Conservation (phyloP, 2,888 invertebrate genomes). For the Drosophila fulvimacula region DNA sequence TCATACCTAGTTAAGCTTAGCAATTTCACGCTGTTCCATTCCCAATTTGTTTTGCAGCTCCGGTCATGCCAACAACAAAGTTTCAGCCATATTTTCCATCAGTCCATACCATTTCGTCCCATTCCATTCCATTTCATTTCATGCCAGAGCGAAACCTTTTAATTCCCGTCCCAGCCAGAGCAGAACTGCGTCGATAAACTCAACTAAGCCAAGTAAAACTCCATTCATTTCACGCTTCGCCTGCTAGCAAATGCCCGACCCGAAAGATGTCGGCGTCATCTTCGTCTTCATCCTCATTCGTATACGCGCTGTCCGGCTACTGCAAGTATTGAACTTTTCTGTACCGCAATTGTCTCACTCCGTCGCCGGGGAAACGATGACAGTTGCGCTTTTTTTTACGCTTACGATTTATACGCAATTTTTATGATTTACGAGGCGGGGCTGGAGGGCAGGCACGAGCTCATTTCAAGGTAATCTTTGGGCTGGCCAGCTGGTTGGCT, state of each 20-base stretch:
- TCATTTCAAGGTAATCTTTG: slow-evolving; percentile 51
- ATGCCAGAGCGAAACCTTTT: slow-evolving; percentile 8
- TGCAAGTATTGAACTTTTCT: slow-evolving; percentile 44
- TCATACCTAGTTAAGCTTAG: background rate
- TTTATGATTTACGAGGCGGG: slow-evolving; percentile 66
- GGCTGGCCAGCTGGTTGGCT: slow-evolving; percentile 23
- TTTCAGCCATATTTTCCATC: slow-evolving; percentile 4
- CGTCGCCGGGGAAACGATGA: slow-evolving; percentile 61
- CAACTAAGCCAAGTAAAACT: slow-evolving; percentile 50
- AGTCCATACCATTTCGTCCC: background rate
- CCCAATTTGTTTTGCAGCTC: background rate
- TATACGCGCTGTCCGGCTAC: slow-evolving; percentile 26
- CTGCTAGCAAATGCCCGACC: slow-evolving; percentile 47
- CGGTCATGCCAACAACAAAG: slow-evolving; percentile 6
- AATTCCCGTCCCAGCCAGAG: slow-evolving; percentile 12
- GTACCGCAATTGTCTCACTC: slow-evolving; percentile 32
- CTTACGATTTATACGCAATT: slow-evolving; percentile 61
- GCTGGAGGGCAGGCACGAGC: background rate
- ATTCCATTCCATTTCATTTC: slow-evolving; percentile 20
- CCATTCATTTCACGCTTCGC: slow-evolving; percentile 69
- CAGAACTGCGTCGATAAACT: slow-evolving; percentile 31
- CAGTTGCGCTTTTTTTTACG: slow-evolving; percentile 68
- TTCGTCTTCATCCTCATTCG: background rate
- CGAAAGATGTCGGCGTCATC: slow-evolving; percentile 37
- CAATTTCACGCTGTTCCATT: background rate